A percentile compares a stretch with the other conserved stretches of the same genome.
phyloP scores from a whole-genome alignment of 2,797 vertebrate genomes.

The Hoplostethus mediterraneus region DNA sequence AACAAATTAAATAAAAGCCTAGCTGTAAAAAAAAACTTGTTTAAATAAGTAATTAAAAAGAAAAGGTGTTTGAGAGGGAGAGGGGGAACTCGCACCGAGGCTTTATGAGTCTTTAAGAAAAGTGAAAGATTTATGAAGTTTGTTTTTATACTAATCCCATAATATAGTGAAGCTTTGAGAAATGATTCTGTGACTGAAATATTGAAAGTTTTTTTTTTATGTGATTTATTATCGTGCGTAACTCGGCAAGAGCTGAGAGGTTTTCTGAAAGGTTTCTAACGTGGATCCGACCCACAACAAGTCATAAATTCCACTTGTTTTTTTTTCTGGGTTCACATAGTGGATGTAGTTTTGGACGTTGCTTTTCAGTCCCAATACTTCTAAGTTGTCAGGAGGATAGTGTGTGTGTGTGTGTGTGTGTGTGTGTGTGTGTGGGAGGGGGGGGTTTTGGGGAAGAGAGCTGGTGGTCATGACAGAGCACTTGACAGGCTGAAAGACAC shows the following conservation, averaged over 20 bases:
- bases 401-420: constrained; percentile 15
- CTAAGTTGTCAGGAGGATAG: constrained; percentile 47
- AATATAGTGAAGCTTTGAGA: neutral
- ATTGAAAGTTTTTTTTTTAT: neutral
- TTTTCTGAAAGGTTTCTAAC: neutral
- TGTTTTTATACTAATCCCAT: constrained; percentile 1
- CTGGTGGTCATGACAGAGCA: constrained; percentile 73
- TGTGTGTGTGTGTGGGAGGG: constrained; percentile 33
- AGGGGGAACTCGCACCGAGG: neutral
- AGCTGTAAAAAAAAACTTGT: neutral
- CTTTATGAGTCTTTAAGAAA: neutral
- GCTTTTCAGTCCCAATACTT: constrained; percentile 38
- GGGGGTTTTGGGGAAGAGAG: constrained; percentile 31
- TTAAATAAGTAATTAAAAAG: neutral
- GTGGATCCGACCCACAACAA: neutral
- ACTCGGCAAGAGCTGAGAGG: neutral
- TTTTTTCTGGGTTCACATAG: neutral
- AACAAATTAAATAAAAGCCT: neutral
- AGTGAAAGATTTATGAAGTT: neutral
- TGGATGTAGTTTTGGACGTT: constrained; percentile 1
- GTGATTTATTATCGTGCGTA: neutral
- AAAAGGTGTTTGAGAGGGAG: neutral
- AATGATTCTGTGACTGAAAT: constrained; percentile 2
- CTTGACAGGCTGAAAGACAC: constrained; percentile 65
- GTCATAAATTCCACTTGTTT: neutral